These are phyloP conservation scores for Eonycteris spelaea DNA, from an alignment of 2,113 vertebrate species.

Conservation along the genomic window DNA sequence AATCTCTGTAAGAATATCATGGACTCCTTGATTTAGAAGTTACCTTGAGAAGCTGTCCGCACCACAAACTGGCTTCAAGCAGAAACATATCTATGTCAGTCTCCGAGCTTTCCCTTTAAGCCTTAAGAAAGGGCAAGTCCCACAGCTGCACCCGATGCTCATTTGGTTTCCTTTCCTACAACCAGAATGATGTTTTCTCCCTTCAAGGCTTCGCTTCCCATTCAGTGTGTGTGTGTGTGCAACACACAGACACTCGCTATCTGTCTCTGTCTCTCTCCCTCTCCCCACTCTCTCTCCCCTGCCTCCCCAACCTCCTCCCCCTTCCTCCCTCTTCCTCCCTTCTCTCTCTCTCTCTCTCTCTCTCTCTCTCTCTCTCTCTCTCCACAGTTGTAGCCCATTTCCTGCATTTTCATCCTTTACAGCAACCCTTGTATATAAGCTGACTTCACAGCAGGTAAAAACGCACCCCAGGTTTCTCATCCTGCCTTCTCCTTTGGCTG, in stretches of 20 bases:
- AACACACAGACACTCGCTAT: not conserved
- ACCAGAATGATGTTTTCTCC: not conserved
- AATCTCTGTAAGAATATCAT: not conserved
- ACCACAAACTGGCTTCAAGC: not conserved
- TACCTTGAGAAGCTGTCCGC: not conserved
- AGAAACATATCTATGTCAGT: not conserved
- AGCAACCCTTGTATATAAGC: conserved; percentile 35
- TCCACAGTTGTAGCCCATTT: not conserved
- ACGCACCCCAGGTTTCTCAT: conserved; percentile 51
- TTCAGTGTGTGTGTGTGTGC: accelerated
- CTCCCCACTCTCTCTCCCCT: too few relatives aligned
- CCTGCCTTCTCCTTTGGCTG: conserved; percentile 31
- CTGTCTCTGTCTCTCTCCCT: too few relatives aligned
- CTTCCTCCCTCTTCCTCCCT: too few relatives aligned
- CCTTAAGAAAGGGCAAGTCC: not conserved
- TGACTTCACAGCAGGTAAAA: conserved; percentile 31
- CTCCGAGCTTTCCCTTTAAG: not conserved
- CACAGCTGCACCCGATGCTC: not conserved
- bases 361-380: too few relatives aligned
- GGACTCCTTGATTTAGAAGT: not conserved
- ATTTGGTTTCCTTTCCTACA: not conserved
- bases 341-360: too few relatives aligned
- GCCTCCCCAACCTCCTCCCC: too few relatives aligned
- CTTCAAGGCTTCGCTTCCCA: not conserved
- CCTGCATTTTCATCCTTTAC: not conserved